Conservation (phyloP, 2,113 vertebrate species). For the Zapus hudsonius region DNA sequence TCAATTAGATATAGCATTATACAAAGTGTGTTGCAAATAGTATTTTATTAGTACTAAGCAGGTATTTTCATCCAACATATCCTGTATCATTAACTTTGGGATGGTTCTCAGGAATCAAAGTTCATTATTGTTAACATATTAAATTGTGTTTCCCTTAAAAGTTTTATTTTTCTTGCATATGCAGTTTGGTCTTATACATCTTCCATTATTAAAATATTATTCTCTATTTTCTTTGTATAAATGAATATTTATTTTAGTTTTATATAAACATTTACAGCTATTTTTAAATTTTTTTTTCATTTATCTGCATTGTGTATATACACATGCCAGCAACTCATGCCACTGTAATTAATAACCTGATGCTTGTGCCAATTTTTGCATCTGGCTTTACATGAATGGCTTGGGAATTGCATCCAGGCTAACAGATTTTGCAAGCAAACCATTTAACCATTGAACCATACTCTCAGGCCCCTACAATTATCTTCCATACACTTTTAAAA, state of each 20-base stretch:
- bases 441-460: no score
- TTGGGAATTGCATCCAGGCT: no score
- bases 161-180: not conserved
- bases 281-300: no score
- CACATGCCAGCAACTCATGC: no score
- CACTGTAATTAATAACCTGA: no score
- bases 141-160: not conserved
- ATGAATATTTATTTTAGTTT: not conserved
- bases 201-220: not conserved
- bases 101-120: not conserved
- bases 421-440: no score
- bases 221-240: not conserved
- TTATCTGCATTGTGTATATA: no score
- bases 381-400: no score
- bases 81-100: not conserved
- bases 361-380: no score
- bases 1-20: not conserved
- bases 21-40: conserved; percentile 7
- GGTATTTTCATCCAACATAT: not conserved
- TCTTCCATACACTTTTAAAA: no score
- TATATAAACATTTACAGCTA: not conserved
- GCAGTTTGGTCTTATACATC: not conserved
- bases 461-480: no score
- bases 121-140: not conserved
- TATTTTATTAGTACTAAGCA: conserved; percentile 7